Evolutionary conservation across 2,113 vertebrate genomes (phyloP).

Genomic region (Rhagologus leucostigma): DNA sequence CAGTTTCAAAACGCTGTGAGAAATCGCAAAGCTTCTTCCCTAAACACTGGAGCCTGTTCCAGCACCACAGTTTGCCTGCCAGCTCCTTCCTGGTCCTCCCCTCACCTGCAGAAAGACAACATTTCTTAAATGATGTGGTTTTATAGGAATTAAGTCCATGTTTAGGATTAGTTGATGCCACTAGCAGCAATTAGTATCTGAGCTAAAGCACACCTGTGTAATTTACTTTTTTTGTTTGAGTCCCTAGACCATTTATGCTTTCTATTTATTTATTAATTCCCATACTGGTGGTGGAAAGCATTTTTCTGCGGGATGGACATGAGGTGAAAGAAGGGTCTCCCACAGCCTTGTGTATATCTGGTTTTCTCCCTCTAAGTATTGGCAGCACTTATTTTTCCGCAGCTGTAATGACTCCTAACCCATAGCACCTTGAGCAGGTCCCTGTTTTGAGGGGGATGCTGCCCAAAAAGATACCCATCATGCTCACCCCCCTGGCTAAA

Average conservation of each 20-base stretch:
- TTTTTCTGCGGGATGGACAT: fast-evolving
- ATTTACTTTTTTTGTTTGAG: background rate
- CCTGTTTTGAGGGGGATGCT: background rate
- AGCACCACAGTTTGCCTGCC: fast-evolving
- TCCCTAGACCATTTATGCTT: background rate
- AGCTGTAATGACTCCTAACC: background rate
- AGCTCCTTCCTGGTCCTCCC: background rate
- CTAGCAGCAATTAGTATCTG: background rate
- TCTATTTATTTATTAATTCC: background rate
- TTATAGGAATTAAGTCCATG: background rate
- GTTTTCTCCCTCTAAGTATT: background rate
- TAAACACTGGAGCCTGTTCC: background rate
- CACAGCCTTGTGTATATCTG: background rate
- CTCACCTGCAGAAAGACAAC: background rate
- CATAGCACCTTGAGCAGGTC: background rate
- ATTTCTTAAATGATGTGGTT: background rate
- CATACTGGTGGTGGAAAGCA: background rate
- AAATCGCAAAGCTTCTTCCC: background rate
- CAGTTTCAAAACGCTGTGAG: background rate
- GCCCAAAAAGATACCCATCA: fast-evolving
- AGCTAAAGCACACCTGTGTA: background rate
- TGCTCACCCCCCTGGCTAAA: background rate
- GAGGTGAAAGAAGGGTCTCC: background rate
- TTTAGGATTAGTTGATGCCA: background rate
- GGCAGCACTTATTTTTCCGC: background rate